Evolutionary conservation across 2,888 invertebrate species (phyloP).

Genomic region (Philhelius pedissequus): DNA sequence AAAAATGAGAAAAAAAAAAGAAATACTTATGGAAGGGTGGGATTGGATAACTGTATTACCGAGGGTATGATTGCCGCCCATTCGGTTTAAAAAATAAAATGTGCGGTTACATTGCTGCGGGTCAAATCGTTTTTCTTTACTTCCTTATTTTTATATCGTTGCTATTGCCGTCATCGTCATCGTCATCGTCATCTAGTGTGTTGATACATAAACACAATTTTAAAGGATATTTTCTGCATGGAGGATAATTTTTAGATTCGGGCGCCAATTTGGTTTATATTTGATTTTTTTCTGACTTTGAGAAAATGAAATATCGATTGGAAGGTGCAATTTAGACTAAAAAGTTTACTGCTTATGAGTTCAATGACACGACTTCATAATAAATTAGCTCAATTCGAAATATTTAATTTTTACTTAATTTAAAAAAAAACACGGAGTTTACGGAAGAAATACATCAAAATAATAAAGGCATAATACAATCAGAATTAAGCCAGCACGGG

Average conservation of each 20-base stretch:
- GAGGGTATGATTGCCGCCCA: constrained; percentile 59
- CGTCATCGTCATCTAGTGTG: constrained; percentile 15
- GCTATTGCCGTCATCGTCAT: background rate
- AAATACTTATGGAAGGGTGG: background rate
- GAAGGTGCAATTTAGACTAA: background rate
- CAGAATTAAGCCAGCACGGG: no score
- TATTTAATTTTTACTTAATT: background rate
- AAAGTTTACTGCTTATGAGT: background rate
- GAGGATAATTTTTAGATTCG: constrained; percentile 34
- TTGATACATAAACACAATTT: constrained; percentile 63
- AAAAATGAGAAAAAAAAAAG: background rate
- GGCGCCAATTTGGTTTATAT: constrained; percentile 29
- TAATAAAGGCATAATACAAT: no score
- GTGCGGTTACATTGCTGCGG: constrained; percentile 61
- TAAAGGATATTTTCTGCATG: constrained; percentile 56
- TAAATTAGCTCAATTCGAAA: background rate
- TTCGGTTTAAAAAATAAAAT: constrained; percentile 6
- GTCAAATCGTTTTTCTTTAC: constrained; percentile 38
- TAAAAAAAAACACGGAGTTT: background rate
- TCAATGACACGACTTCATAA: constrained; percentile 36
- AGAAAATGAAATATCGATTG: constrained; percentile 59
- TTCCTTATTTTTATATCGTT: constrained; percentile 12
- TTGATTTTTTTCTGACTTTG: background rate
- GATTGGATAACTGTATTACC: constrained; percentile 57
- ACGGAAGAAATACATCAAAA: no score